Base-by-base conservation (phyloP, 2,113 vertebrate species). In the Malurus elegans region DNA sequence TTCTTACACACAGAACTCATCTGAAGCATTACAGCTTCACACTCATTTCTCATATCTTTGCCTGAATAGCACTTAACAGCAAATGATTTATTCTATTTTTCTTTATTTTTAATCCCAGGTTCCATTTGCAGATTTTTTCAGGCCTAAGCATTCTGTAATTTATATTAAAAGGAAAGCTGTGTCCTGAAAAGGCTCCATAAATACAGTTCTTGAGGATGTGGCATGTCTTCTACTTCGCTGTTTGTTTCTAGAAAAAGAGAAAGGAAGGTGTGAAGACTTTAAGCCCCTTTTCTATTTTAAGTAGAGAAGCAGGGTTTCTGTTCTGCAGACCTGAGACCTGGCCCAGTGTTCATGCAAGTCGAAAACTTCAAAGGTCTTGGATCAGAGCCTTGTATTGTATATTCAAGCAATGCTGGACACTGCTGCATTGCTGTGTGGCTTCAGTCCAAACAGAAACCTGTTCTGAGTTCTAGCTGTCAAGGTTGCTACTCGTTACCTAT, bases 401-500 rank as follows among this genome's bases (percentile, higher is more conserved):
- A 54, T 53, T 70, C 65, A 73, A 23, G 92, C 93, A 96, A 50
- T 92, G 60, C 67, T 92, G 90, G 86, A 90, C 56, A 24, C 56
- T 70, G 48, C 65, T 89, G n/a, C 71, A n/a, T 42, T 72, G 70
- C 54, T 65, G 20, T 0, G 0, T 90, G 93, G 95, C 93, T 92
- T 80, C 72, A 65, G 29, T 88, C 90, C 94, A 90, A 67, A 72
- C 90, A 93, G 65, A 93, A 81, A 91, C 88, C 69, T 82, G 71
- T 80, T 93, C 70, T 0, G 48, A 85, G 62, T 50, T 86, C 44
- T 86, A 40, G 78, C 56, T 94, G 74, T 84, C 93, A 67, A 79
- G 57, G 75, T 88, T 61, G 76, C 91, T 88, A 60, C 60, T 73
- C 26, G 45, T 25, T 94, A 86, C 61, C 36, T 51, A 28, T 48